Conservation (phyloP, 2,888 invertebrate species). For the Eupithecia tripunctaria region DNA sequence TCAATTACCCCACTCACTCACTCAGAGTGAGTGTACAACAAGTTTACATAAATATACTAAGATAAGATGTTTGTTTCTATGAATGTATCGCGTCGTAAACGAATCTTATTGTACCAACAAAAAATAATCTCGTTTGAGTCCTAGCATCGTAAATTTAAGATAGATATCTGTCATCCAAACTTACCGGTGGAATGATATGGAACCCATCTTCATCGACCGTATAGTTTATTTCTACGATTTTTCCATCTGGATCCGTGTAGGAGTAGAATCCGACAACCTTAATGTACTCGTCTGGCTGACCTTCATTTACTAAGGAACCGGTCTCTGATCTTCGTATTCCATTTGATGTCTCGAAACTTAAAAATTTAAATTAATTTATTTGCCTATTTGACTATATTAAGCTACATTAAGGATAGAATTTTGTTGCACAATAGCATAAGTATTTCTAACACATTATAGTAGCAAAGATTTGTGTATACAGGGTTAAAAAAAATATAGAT, state of each 20-base stretch:
- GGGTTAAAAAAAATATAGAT: background rate
- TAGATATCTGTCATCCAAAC: background rate
- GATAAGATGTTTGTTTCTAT: too few relatives aligned
- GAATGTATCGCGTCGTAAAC: background rate
- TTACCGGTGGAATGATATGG: slow-evolving; percentile 9
- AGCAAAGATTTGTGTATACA: background rate
- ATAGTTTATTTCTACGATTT: slow-evolving; percentile 17
- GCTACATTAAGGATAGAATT: background rate
- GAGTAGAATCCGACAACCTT: slow-evolving; percentile 54
- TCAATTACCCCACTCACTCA: too few relatives aligned
- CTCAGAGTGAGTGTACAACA: too few relatives aligned
- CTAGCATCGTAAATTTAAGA: background rate
- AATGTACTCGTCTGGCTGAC: slow-evolving; percentile 51
- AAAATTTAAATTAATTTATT: slow-evolving; percentile 31
- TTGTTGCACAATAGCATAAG: background rate
- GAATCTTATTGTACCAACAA: background rate
- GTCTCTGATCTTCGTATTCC: slow-evolving; percentile 86
- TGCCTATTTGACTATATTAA: too few relatives aligned
- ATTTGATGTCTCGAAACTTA: slow-evolving; percentile 87
- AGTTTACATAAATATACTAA: too few relatives aligned
- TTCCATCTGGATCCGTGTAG: slow-evolving; percentile 51
- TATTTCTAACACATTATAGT: background rate
- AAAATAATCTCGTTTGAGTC: background rate
- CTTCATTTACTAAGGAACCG: slow-evolving; percentile 76
- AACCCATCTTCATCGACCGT: slow-evolving; percentile 17